Evolutionary conservation across 2,888 invertebrate genomes (phyloP).

Genomic region (Papilio gigon): DNA sequence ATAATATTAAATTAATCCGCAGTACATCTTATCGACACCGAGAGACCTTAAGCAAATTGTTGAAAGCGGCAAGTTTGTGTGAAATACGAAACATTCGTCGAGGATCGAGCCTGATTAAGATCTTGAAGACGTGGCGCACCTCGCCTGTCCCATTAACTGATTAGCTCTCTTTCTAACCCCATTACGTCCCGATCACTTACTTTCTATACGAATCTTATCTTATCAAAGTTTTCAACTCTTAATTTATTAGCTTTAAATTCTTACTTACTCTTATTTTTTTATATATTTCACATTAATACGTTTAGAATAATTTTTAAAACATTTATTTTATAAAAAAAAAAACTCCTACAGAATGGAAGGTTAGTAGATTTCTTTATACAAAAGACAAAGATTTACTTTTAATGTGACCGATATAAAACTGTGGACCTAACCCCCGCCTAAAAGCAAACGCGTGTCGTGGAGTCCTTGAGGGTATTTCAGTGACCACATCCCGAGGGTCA

Average conservation of each 20-base stretch:
- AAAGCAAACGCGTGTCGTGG: slow-evolving; percentile 76
- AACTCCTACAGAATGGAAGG: neutral
- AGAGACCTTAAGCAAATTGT: slow-evolving; percentile 40
- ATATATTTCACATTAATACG: neutral
- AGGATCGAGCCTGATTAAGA: slow-evolving; percentile 59
- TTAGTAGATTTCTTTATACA: slow-evolving; percentile 4
- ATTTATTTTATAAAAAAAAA: no score
- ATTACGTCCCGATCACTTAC: slow-evolving; percentile 53
- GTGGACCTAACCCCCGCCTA: slow-evolving; percentile 59
- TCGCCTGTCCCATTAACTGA: slow-evolving; percentile 69
- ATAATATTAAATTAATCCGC: slow-evolving; percentile 10
- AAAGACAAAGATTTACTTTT: slow-evolving; percentile 32
- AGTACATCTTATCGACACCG: slow-evolving; percentile 24
- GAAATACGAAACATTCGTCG: slow-evolving; percentile 43
- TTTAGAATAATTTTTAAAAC: neutral
- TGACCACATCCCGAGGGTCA: slow-evolving; percentile 75
- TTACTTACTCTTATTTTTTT: neutral
- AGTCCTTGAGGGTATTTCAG: slow-evolving; percentile 70
- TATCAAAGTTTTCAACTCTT: slow-evolving; percentile 34
- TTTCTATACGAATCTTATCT: slow-evolving; percentile 47
- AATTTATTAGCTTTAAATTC: slow-evolving; percentile 42
- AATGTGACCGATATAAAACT: slow-evolving; percentile 39
- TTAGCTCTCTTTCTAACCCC: slow-evolving; percentile 59
- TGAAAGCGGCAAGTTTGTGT: slow-evolving; percentile 39
- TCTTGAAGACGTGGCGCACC: slow-evolving; percentile 59